These are phyloP conservation scores for Spisula solida DNA, from an alignment of 2,888 invertebrate species.

Conservation along the genomic window DNA sequence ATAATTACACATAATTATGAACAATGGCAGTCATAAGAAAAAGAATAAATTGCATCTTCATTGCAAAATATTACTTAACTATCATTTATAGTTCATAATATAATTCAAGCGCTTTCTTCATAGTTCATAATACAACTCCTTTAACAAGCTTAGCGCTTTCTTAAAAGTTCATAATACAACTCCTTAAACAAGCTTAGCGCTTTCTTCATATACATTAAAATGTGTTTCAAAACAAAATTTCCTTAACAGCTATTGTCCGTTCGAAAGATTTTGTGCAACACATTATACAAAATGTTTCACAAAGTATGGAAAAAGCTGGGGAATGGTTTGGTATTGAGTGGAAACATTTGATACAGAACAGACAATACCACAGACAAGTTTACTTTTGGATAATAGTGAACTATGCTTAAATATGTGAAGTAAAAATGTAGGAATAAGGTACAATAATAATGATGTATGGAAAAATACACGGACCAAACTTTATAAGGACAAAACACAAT, in stretches of 20 bases:
- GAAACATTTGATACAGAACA: background rate
- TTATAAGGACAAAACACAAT: conserved; percentile 56
- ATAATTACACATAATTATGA: conserved; percentile 3
- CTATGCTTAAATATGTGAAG: background rate
- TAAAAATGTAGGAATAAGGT: background rate
- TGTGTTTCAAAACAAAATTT: background rate
- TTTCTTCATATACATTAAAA: background rate
- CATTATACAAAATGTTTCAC: background rate
- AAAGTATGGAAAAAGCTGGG: conserved; percentile 19
- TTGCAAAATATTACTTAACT: conserved; percentile 23
- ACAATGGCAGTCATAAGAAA: conserved; percentile 24
- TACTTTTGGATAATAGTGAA: background rate
- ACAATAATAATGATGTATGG: conserved; percentile 14
- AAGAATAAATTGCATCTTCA: conserved; percentile 18
- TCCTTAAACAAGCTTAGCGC: no score
- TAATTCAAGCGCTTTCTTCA: background rate
- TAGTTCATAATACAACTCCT: no score
- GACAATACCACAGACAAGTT: conserved; percentile 19
- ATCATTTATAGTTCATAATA: conserved; percentile 1
- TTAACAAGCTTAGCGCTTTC: no score
- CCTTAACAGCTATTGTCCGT: background rate
- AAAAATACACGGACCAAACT: conserved; percentile 18
- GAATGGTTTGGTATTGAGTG: conserved; percentile 22
- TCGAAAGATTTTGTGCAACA: background rate
- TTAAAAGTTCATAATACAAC: background rate